These are phyloP conservation scores for Amblyjoppa proteus DNA, from an alignment of 2,888 invertebrate species.

Conservation along the genomic window DNA sequence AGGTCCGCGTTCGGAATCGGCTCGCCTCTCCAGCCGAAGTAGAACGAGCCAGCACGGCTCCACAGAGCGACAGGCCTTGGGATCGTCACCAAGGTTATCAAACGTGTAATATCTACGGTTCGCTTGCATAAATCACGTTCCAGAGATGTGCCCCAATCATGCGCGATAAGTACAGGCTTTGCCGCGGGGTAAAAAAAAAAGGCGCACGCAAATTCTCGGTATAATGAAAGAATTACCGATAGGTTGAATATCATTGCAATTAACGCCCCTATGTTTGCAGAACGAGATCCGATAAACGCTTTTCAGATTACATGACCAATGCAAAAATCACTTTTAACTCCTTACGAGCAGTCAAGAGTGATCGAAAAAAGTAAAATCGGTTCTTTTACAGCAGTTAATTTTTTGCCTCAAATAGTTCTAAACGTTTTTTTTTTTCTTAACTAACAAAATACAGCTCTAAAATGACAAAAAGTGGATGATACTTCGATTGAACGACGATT, in stretches of 20 bases:
- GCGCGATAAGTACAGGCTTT: conserved; percentile 14
- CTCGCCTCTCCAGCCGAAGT: conserved; percentile 58
- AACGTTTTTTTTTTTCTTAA: neutral
- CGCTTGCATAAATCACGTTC: conserved; percentile 16
- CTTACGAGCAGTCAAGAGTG: neutral
- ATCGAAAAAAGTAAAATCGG: too few species aligned
- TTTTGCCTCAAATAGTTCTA: too few species aligned
- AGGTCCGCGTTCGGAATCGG: conserved; percentile 57
- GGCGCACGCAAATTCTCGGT: neutral
- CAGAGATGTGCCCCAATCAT: conserved; percentile 5
- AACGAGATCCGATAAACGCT: neutral
- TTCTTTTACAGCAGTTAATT: too few species aligned
- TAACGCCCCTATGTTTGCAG: neutral
- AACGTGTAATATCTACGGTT: conserved; percentile 22
- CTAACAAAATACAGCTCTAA: neutral
- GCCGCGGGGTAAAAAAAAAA: conserved; percentile 4
- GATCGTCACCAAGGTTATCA: conserved; percentile 72
- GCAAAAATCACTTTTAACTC: neutral
- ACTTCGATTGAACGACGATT: neutral
- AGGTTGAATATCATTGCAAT: neutral
- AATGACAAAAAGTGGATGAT: neutral
- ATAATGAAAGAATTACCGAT: conserved; percentile 8
- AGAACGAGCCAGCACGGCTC: conserved; percentile 71
- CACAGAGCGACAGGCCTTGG: conserved; percentile 72
- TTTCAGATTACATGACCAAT: neutral